Evolutionary conservation across 2,797 vertebrate genomes (phyloP), one percentile per base, ranked within the genome.

Genomic region (Lagothrix lagotricha): DNA sequence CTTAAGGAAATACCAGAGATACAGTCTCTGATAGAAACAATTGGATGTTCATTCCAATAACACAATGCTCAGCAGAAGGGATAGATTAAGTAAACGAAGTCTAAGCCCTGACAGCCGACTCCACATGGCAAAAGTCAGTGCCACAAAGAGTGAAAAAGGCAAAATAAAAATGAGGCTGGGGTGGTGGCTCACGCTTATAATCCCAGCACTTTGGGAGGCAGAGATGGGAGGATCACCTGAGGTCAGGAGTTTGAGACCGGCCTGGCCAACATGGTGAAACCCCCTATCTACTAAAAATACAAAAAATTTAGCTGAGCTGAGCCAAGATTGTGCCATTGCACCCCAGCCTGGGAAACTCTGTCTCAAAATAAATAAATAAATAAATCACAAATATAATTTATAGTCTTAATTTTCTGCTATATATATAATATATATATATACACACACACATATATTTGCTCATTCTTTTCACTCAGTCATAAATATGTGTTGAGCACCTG

Each of bases 101-200:
- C 41, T 24, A 17, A 24, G 61, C 1, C n/a, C 13, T 0, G 5
- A 20, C 1, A 5, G 41, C 72, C 30, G 48, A 17, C 12, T 13
- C 33, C 36, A 4, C 26, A 2, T 0, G 1, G 41, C 41, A 58
- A 33, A 67, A 48, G 28, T 0, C 5, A n/a, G 13, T 0, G 3
- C 17, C 12, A 13, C 24, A 15, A 46, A 41, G 79, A 57, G 46
- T 1, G 22, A 48, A 26, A n/a, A 26, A 13, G 14, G 46, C 39
- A 4, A 26, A 4, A 67, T 67, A 9, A 67, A 67, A n/a, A 67
- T 17, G 7, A 67, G 61, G 30, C 64, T 8, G 7, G 33, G 33
- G 15, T 2, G 0, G 15, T 19, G 61, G 61, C 14, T 64, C 61
- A 67, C 1, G 3, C 64, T 33, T n/a, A 8, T n/a, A 67, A 67